These are phyloP conservation scores for Azemiops feae DNA, from an alignment of 2,113 vertebrate genomes.

Conservation along the genomic window DNA sequence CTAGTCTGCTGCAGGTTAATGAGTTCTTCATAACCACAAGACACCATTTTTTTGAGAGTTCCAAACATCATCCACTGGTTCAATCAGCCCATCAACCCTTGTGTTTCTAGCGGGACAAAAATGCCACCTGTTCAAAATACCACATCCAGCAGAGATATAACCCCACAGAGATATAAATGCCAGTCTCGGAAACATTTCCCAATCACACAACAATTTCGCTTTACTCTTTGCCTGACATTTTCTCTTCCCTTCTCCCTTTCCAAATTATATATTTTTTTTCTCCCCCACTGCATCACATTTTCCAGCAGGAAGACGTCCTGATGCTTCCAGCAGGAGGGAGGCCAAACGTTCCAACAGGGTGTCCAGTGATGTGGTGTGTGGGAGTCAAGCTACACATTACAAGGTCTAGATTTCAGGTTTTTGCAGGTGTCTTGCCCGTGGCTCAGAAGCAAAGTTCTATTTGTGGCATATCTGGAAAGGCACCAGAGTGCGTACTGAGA, in stretches of 20 bases:
- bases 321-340: background rate
- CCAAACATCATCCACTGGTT: conserved; percentile 41
- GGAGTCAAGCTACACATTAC: background rate
- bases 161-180: background rate
- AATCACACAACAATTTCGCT: background rate
- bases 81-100: conserved; percentile 40
- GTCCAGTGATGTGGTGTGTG: background rate
- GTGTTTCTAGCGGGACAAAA: conserved; percentile 40
- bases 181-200: background rate
- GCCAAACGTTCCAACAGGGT: background rate
- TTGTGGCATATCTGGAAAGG: background rate
- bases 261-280: background rate
- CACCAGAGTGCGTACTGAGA: background rate
- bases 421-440: background rate
- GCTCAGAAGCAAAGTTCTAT: background rate
- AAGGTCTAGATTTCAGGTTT: background rate
- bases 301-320: background rate
- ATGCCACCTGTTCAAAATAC: conserved; percentile 30
- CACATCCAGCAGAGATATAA: background rate
- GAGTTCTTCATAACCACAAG: conserved; percentile 48
- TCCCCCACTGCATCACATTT: background rate
- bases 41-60: conserved; percentile 29
- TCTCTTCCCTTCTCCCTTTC: background rate
- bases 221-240: background rate
- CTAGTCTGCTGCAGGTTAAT: conserved; percentile 49